A percentile compares a stretch with the other conserved stretches of the same genome.
Conservation (phyloP, 2,113 vertebrate species). For the Centrocercus urophasianus region DNA sequence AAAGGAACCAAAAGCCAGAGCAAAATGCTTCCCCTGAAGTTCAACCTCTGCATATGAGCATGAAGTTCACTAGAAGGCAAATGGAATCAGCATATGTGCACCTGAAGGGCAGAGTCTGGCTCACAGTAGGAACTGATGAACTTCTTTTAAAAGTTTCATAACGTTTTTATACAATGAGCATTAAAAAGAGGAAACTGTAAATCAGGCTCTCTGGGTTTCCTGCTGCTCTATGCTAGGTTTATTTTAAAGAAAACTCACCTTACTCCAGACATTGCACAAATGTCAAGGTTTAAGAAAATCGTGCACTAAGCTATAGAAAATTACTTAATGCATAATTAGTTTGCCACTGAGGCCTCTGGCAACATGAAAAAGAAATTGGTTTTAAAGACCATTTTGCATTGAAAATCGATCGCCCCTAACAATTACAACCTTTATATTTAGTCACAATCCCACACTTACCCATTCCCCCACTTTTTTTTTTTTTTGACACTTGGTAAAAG, state of each 20-base stretch:
- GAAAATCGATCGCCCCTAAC: constrained; percentile 30
- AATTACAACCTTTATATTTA: constrained; percentile 44
- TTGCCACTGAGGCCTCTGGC: constrained; percentile 28
- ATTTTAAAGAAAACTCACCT: constrained; percentile 37
- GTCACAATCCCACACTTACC: constrained; percentile 40
- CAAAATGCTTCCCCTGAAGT: background rate
- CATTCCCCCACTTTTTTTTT: background rate
- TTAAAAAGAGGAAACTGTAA: constrained; percentile 65
- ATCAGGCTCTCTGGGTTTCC: constrained; percentile 31
- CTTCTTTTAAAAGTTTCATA: constrained; percentile 37
- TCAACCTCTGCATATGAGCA: background rate
- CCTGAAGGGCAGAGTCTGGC: constrained; percentile 8
- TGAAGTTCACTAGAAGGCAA: background rate
- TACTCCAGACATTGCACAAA: constrained; percentile 20
- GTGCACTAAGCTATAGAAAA: constrained; percentile 23
- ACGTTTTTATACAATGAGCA: constrained; percentile 48
- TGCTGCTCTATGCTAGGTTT: constrained; percentile 5
- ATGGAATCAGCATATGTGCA: constrained; percentile 36
- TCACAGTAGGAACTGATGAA: constrained; percentile 56
- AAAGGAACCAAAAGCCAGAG: background rate
- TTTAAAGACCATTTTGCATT: constrained; percentile 1
- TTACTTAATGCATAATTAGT: constrained; percentile 41
- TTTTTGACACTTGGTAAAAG: constrained; percentile 66
- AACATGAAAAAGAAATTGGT: constrained; percentile 49
- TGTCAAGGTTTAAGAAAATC: constrained; percentile 48